Percentiles rank a stretch among this genome's conserved stretches.
Conservation (phyloP, 2,113 vertebrate species). For the Centrocercus urophasianus region DNA sequence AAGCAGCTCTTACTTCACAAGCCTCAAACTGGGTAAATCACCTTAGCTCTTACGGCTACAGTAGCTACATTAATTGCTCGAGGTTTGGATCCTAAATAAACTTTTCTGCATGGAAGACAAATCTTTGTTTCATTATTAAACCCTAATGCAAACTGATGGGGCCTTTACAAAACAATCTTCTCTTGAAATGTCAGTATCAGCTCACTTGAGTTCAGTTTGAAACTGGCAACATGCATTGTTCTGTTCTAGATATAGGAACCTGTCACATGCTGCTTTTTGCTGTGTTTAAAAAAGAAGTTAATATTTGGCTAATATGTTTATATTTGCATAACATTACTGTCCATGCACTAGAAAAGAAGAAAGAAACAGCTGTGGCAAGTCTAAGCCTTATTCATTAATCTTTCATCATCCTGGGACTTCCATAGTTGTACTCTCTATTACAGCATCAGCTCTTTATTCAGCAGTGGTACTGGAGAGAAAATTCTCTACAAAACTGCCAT, state of each 20-base stretch:
- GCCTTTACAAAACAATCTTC: neutral
- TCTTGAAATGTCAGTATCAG: conserved; percentile 14
- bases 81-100: conserved; percentile 52
- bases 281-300: conserved; percentile 32
- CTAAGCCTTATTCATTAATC: conserved; percentile 70
- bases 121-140: conserved; percentile 58
- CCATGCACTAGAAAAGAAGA: conserved; percentile 31
- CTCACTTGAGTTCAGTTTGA: neutral
- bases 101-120: conserved; percentile 24
- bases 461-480: neutral
- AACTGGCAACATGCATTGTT: neutral
- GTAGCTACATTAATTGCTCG: conserved; percentile 42
- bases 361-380: conserved; percentile 69
- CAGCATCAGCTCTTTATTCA: conserved; percentile 53
- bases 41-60: conserved; percentile 11
- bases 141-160: neutral
- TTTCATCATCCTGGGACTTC: conserved; percentile 69
- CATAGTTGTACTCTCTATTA: conserved; percentile 26
- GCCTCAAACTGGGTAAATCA: conserved; percentile 44
- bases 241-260: neutral
- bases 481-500: conserved; percentile 14
- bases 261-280: conserved; percentile 14
- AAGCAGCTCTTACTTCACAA: conserved; percentile 7
- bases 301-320: conserved; percentile 66
- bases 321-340: conserved; percentile 60